Base-by-base conservation (phyloP, 2,113 vertebrate species). In the Rattus norvegicus region DNA sequence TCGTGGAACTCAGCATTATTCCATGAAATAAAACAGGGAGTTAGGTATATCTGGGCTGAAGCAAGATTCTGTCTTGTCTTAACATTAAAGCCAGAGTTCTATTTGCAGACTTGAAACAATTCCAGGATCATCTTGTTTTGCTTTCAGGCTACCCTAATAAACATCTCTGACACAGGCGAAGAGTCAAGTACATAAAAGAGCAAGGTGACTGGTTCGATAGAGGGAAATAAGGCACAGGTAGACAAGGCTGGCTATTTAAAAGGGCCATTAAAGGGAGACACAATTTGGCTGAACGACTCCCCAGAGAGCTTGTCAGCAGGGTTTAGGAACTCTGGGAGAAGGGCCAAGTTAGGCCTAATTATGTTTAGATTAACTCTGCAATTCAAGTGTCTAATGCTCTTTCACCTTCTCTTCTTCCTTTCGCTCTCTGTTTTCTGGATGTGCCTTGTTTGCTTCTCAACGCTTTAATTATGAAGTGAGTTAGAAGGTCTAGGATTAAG, bases 261-360 rank as follows among this genome's bases (percentile, higher is more conserved):
- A 95, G 93, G 91, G 59, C 96, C 97, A 94, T 98, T 97, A 98
- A 98, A 98, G 67, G 67, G 92, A 96, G 97, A 92, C 88, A 97
- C 39, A 36, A 2, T 43, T 96, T 96, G 97, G 92, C 81, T 94
- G 6, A 47, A 88, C 77, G 80, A 69, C 67, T 97, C 97, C 90
- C 97, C 56, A 54, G 88, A 97, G 97, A 97, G 89, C 92, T 95
- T 93, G 94, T 91, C 96, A 91, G 65, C 97, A 96, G 86, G n/a
- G 17, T 98, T 98, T 98, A 98, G 97, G 98, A 98, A 98, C 98
- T 98, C 98, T 96, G 98, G 98, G 98, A 98, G 96, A 97, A 96
- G 84, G 97, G 96, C 98, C 98, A 98, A 96, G 93, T 95, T 95
- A 97, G 90, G 88, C 92, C 92, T 98, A 98, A 98, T 98, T 98